Evolutionary conservation across 2,888 invertebrate species (phyloP), one percentile per base, ranked within the genome.

Genomic region (Rotaria socialis): DNA sequence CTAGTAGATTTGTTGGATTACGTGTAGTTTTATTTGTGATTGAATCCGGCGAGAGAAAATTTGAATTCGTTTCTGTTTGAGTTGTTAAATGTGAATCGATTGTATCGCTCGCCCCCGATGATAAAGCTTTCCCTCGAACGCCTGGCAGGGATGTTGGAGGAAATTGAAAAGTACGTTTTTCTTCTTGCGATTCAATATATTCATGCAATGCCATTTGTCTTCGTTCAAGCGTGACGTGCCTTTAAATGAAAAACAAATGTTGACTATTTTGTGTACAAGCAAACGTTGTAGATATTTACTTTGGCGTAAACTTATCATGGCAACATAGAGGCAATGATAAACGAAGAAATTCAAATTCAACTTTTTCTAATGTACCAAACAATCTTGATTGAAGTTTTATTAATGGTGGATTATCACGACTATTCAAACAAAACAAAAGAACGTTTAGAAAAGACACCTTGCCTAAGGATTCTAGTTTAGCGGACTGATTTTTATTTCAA

Each of bases 281-380:
- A 52, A 52, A 11, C 41, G 19, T 43, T 19, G 5, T 3, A 52
- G 14, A 52, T 52, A 52, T 52, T 52, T 80, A 80, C 80, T 35
- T 80, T n/a, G 80, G 80, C 47, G 80, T 80, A 47, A 80, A 80
- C n/a, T 6, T 47, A 14, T 94, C 92, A 89, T 95, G 94, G 89
- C 96, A 96, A 87, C 95, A 96, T 74, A 99, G 96, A 0, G 99
- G 99, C 86, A 99, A 92, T 0, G 97, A 97, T 16, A 99, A 93
- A 80, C 99, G 93, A 58, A 99, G 92, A 91, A 97, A 99, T 91
- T 99, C 99, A 96, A 99, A 96, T 91, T 96, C 96, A 0, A 97
- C 96, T 90, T 97, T 98, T 85, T 91, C 91, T 47, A 80, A 47
- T 0, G 97, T 96, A 90, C 97, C 97, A 89, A 97, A 97, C 0